A percentile compares a stretch with the other conserved stretches of the same genome.
Evolutionary conservation across 2,113 vertebrate species (phyloP).

Genomic region (Silurus meridionalis): DNA sequence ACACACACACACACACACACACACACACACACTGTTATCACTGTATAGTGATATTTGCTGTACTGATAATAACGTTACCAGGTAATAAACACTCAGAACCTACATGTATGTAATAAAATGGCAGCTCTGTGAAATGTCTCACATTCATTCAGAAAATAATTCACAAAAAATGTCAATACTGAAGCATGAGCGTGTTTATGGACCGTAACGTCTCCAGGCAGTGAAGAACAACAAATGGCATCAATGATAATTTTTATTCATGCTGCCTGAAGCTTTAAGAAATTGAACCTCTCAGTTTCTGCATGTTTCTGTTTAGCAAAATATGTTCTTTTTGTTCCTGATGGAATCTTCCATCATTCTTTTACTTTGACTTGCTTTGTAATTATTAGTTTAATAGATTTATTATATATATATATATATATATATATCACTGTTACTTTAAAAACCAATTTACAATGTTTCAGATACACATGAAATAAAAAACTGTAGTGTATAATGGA

Average conservation of each 20-base stretch:
- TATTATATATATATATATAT: background rate
- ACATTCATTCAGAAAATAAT: background rate
- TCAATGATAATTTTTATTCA: background rate
- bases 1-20: too few species aligned
- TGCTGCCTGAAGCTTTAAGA: background rate
- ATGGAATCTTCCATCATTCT: background rate
- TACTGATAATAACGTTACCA: background rate
- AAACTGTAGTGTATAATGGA: background rate
- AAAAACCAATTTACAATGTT: background rate
- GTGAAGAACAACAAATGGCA: background rate
- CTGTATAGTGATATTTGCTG: background rate
- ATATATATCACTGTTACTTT: background rate
- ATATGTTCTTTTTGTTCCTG: background rate
- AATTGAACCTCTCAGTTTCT: background rate
- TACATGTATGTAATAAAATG: background rate
- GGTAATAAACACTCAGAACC: background rate
- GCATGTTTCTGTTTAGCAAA: background rate
- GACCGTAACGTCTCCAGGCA: constrained; percentile 8
- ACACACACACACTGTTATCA: too few species aligned
- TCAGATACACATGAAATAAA: background rate
- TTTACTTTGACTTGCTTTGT: background rate
- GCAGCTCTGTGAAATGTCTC: background rate
- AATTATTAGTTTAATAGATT: background rate
- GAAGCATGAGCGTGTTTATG: background rate
- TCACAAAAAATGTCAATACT: background rate